Base-by-base conservation (phyloP, 2,888 invertebrate genomes). In the Callyntrura guangdongensis region DNA sequence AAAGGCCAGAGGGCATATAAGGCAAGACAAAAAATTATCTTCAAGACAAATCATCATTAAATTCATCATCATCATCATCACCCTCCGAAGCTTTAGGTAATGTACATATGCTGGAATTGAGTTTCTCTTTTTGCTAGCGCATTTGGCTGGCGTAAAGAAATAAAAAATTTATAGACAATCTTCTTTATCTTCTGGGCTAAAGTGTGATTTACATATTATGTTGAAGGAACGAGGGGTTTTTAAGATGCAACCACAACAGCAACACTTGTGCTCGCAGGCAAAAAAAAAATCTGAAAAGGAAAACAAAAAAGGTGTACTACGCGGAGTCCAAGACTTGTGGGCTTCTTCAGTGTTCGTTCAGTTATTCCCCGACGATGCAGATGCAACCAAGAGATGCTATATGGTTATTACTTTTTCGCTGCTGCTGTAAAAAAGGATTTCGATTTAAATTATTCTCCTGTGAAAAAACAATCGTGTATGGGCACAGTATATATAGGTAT, bases 31-130 rank as follows among this genome's bases (percentile, higher is more conserved):
- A 87, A 79, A 87, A 87, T 81, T 47, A 67, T 86, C 81, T 81
- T 79, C 81, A 81, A 79, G 87, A 87, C 81, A 81, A 87, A 87
- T 81, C 81, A 87, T 81, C 61, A 87, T 87, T 79, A 86, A 45
- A 77, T 64, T 86, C 86, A 86, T 61, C 59, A 67, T 64, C 77
- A 86, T 45, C 27, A 27, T 56, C 49, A 47, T 17, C 25, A 22
- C 11, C n/a, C 8, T 22, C 36, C 36, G 12, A 49, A 49, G 6
- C 17, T 3, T 72, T 11, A 53, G 45, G 20, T 67, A 64, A 74
- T 74, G 56, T 27, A 69, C 17, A 25, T 27, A 81, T 56, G 56
- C 6, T 36, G 36, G 36, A 36, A 36, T 36, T 4, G 36, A 36
- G 36, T 36, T 36, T 36, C 36, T 36, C 36, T 36, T 36, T 36